phyloP scores from a whole-genome alignment of 2,888 invertebrate species.

The Unio pictorum region DNA sequence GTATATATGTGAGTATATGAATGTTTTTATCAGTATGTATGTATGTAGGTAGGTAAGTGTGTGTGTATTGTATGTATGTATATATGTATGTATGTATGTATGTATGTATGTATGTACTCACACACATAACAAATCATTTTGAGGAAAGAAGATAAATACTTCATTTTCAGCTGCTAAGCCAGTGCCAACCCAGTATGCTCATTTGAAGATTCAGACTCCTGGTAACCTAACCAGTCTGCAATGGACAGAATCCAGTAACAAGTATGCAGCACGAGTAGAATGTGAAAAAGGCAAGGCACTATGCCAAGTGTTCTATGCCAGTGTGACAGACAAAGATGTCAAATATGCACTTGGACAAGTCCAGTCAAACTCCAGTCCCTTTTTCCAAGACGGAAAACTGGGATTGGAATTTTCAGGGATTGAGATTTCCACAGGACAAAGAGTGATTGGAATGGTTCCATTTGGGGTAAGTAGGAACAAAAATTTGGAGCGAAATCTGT shows the following conservation, averaged over 20 bases:
- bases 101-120: too few relatives aligned
- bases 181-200: neutral
- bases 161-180: neutral
- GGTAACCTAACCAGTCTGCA: constrained; percentile 6
- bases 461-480: constrained; percentile 11
- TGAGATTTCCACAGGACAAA: constrained; percentile 18
- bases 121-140: neutral
- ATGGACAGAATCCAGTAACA: neutral
- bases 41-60: too few relatives aligned
- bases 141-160: neutral
- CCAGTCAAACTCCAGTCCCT: neutral
- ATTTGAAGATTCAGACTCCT: constrained; percentile 1
- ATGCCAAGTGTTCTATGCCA: constrained; percentile 20
- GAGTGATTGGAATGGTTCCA: constrained; percentile 34
- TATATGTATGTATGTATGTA: too few relatives aligned
- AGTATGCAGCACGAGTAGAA: neutral
- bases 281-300: constrained; percentile 11
- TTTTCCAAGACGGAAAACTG: constrained; percentile 3
- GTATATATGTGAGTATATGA: too few relatives aligned
- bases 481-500: too few relatives aligned
- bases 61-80: too few relatives aligned
- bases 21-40: too few relatives aligned
- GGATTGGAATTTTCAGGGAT: constrained; percentile 36
- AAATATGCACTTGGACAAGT: neutral
- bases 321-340: constrained; percentile 13